Percentiles rank a stretch among this genome's conserved stretches.
Evolutionary conservation across 2,888 invertebrate species (phyloP).

Genomic region (Tenodera sinensis): DNA sequence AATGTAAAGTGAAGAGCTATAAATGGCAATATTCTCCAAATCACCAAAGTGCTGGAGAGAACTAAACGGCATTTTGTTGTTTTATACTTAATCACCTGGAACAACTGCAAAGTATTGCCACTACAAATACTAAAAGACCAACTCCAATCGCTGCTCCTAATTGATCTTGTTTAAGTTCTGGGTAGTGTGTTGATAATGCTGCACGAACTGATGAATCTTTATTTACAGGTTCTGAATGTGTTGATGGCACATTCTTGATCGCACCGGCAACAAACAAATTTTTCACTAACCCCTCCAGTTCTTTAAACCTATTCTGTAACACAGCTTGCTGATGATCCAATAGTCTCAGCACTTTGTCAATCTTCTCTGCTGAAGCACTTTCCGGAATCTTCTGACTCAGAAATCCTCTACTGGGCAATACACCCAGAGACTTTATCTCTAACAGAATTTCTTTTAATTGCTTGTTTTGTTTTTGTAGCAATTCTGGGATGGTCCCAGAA

Average conservation of each 20-base stretch:
- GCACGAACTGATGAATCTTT: too few species aligned
- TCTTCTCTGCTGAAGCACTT: neutral
- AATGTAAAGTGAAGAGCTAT: too few species aligned
- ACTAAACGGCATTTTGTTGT: too few species aligned
- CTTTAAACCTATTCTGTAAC: constrained; percentile 1
- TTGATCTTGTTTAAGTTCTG: too few species aligned
- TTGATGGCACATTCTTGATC: neutral
- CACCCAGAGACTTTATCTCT: constrained; percentile 24
- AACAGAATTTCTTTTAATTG: constrained; percentile 18
- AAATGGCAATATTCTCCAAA: too few species aligned
- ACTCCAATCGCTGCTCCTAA: too few species aligned
- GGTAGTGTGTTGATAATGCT: too few species aligned
- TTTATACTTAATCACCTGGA: too few species aligned
- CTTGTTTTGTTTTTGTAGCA: constrained; percentile 20
- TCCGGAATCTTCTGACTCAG: neutral
- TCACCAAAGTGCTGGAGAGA: too few species aligned
- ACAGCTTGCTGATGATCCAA: neutral
- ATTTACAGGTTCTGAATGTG: too few species aligned
- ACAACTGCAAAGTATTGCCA: too few species aligned
- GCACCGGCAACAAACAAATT: neutral
- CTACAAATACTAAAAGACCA: too few species aligned
- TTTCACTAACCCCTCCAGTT: neutral
- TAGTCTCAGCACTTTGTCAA: neutral
- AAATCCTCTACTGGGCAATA: neutral
- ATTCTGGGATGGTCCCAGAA: constrained; percentile 5